These are phyloP conservation scores for Amaurobius ferox DNA, from an alignment of 2,888 invertebrate genomes.

Conservation along the genomic window DNA sequence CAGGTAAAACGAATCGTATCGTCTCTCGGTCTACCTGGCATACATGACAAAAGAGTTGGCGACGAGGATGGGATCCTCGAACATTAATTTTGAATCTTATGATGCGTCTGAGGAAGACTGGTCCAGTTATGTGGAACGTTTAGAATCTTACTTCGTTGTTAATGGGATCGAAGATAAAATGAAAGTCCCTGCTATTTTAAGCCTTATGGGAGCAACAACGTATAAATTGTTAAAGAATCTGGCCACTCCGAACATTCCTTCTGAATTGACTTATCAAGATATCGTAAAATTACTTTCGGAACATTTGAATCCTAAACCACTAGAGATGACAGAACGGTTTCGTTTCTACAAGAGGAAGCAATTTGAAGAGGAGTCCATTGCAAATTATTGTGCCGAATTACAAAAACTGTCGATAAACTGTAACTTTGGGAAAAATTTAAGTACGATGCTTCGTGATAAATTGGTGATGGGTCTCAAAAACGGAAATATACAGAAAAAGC, in stretches of 20 bases:
- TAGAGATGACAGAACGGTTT: conserved; percentile 51
- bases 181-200: conserved; percentile 47
- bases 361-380: conserved; percentile 44
- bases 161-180: conserved; percentile 44
- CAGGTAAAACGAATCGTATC: no score
- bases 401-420: conserved; percentile 45
- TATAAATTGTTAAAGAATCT: conserved; percentile 49
- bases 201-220: conserved; percentile 45
- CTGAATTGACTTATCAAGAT: conserved; percentile 43
- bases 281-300: conserved; percentile 50
- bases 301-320: conserved; percentile 51
- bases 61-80: conserved; percentile 41
- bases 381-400: conserved; percentile 44
- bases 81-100: conserved; percentile 48
- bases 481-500: conserved; percentile 45
- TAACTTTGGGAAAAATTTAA: conserved; percentile 46
- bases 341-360: conserved; percentile 45
- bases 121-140: conserved; percentile 46
- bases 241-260: conserved; percentile 46
- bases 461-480: conserved; percentile 47
- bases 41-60: conserved; percentile 44
- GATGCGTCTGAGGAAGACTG: conserved; percentile 43
- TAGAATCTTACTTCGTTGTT: conserved; percentile 50
- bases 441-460: conserved; percentile 49
- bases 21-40: conserved; percentile 17